Base-by-base conservation (phyloP, 2,113 vertebrate species). In the Cathartes aura region DNA sequence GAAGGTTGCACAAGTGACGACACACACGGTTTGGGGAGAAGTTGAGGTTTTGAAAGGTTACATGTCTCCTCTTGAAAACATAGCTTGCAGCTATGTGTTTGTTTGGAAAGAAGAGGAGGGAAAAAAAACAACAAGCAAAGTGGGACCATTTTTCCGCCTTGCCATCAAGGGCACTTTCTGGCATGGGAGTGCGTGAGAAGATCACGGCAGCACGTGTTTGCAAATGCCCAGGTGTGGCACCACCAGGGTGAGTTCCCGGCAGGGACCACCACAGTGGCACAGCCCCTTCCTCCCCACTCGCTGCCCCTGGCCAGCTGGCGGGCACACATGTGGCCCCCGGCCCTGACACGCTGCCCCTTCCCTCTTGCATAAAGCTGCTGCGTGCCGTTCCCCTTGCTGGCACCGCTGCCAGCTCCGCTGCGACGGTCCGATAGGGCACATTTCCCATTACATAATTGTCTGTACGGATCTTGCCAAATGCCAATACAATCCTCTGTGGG, bases 401-500 rank as follows among this genome's bases (percentile, higher is more conserved):
- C 18, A 6, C n/a, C 11, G 2, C 64, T 23, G 53, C 86, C 95
- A 94, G 70, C 45, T 88, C 63, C 32, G 14, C 82, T 5, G 13
- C 17, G 1, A 34, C 12, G 3, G 72, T 82, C 89, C 0, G 1
- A 89, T 38, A 52, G 71, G 85, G 63, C 71, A 91, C 59, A 29
- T 72, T 87, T 88, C 87, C 66, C 82, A 82, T 96, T 96, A 97
- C 91, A 87, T 94, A 96, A 98, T 68, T 83, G 87, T 92, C 87
- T 14, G 0, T 89, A 72, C 18, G 0, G 60, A 79, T 56, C 52
- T 81, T 29, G 17, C 89, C 92, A 95, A 93, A 81, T 58, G 60
- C 85, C 68, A 82, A 62, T 43, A 73, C 64, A 72, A 40, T 29
- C 36, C 78, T 80, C 87, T 1, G 4, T 56, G 62, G 67, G 20